Percentiles rank a stretch among this genome's conserved stretches.
These are phyloP conservation scores for Chloroclystis v-ata DNA, from an alignment of 2,888 invertebrate genomes.

Conservation along the genomic window DNA sequence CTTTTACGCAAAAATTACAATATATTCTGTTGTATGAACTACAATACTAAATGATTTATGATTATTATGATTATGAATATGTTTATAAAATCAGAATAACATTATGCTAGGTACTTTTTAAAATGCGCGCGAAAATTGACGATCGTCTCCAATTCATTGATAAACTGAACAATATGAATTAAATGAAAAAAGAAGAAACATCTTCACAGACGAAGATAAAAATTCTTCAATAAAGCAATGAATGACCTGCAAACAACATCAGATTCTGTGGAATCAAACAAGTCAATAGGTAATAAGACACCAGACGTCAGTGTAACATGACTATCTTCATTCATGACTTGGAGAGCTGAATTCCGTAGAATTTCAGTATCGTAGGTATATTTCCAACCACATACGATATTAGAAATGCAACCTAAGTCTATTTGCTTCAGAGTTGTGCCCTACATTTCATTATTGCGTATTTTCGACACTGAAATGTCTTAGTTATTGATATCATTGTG, in stretches of 20 bases:
- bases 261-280: constrained; percentile 14
- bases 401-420: constrained; percentile 8
- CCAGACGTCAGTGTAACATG: constrained; percentile 26
- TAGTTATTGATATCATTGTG: neutral
- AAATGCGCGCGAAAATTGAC: too few relatives aligned
- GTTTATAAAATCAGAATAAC: too few relatives aligned
- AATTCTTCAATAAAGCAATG: constrained; percentile 1
- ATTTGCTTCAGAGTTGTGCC: constrained; percentile 1
- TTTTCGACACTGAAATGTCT: constrained; percentile 2
- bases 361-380: constrained; percentile 4
- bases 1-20: too few relatives aligned
- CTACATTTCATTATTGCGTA: constrained; percentile 11
- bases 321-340: constrained; percentile 30
- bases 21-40: too few relatives aligned
- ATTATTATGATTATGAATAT: too few relatives aligned
- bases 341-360: constrained; percentile 21
- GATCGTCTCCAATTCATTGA: too few relatives aligned
- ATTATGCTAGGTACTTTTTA: too few relatives aligned
- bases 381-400: constrained; percentile 4
- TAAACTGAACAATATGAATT: too few relatives aligned
- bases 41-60: too few relatives aligned
- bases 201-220: constrained; percentile 1
- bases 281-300: constrained; percentile 24
- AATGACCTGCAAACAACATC: constrained; percentile 1
- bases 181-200: neutral